Base-by-base conservation (phyloP, 2,113 vertebrate genomes). In the Tetraodon nigroviridis region DNA sequence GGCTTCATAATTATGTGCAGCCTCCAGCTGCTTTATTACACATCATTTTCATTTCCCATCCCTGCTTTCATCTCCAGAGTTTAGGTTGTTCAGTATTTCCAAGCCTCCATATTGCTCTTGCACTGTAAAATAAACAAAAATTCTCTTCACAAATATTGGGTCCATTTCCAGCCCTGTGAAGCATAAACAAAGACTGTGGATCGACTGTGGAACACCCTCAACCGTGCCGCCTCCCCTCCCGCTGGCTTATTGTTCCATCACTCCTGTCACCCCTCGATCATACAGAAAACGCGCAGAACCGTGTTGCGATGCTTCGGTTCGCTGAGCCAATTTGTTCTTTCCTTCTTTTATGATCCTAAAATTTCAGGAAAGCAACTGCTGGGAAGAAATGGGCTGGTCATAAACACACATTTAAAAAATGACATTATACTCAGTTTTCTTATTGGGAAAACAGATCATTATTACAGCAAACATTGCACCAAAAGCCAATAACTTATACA, bases 371-470 rank as follows among this genome's bases (percentile, higher is more conserved):
- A 71, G 19, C 61, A 58, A 55, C 37, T 18, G 44, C 55, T 20
- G 55, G 41, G 19, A 61, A 76, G 56, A 57, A 60, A 74, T 78
- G 49, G 45, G 29, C 65, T 54, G 51, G 71, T 51, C 57, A 65
- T 69, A 71, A 79, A 75, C 68, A 69, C 56, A 70, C 50, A 84
- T 87, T 61, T 75, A 13, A 13, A 64, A 72, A 69, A 74, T 78
- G 71, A 53, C 58, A 17, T 57, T 65, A 56, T 49, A 19, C n/a
- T 50, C 11, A 13, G 8, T 50, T 69, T 83, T 82, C 65, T 84
- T 83, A 83, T 86, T 79, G 76, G 75, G 71, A 71, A 81, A 81
- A 66, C 65, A 64, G 48, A 72, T 83, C 61, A 76, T 87, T 57
- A 63, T 77, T 37, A 37, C 32, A 37, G 32, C 10, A 37, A 37